Evolutionary conservation across 2,797 vertebrate genomes (phyloP).

Genomic region (Enteromius anoplus): DNA sequence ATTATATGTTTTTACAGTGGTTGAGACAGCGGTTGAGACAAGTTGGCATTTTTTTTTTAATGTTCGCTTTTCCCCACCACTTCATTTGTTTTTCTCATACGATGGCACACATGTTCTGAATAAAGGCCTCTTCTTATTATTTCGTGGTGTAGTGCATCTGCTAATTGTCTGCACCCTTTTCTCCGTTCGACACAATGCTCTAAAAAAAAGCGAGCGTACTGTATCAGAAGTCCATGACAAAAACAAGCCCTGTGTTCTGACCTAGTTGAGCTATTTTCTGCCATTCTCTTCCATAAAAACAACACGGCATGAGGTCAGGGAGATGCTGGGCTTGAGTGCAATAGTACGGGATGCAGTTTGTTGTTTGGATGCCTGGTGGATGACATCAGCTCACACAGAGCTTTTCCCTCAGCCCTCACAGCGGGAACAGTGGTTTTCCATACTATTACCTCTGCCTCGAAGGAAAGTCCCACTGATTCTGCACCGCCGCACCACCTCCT

Average conservation of each 20-base stretch:
- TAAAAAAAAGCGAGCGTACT: constrained; percentile 10
- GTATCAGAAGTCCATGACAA: constrained; percentile 54
- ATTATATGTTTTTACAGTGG: constrained; percentile 4
- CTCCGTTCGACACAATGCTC: not conserved
- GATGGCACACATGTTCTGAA: not conserved
- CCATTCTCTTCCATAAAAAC: constrained; percentile 58
- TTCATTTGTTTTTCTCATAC: constrained; percentile 19
- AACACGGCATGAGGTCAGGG: constrained; percentile 58
- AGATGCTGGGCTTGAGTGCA: constrained; percentile 51
- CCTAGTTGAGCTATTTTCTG: constrained; percentile 57
- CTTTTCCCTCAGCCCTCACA: constrained; percentile 55
- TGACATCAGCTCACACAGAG: constrained; percentile 60
- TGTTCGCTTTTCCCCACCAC: not conserved
- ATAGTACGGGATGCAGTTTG: constrained; percentile 61
- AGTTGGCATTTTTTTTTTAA: not conserved
- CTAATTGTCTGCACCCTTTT: constrained; percentile 32
- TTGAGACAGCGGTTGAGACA: constrained; percentile 16
- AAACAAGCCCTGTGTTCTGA: constrained; percentile 55
- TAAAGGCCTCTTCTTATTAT: not conserved
- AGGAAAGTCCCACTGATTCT: constrained; percentile 55
- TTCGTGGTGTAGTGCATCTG: constrained; percentile 8
- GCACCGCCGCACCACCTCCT: constrained; percentile 39
- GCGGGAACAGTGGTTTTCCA: constrained; percentile 54
- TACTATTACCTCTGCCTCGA: constrained; percentile 55
- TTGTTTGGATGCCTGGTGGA: constrained; percentile 62